A percentile compares a stretch with the other conserved stretches of the same genome.
phyloP scores from a whole-genome alignment of 2,797 vertebrate species.

The Melanotaenia maccullochi region DNA sequence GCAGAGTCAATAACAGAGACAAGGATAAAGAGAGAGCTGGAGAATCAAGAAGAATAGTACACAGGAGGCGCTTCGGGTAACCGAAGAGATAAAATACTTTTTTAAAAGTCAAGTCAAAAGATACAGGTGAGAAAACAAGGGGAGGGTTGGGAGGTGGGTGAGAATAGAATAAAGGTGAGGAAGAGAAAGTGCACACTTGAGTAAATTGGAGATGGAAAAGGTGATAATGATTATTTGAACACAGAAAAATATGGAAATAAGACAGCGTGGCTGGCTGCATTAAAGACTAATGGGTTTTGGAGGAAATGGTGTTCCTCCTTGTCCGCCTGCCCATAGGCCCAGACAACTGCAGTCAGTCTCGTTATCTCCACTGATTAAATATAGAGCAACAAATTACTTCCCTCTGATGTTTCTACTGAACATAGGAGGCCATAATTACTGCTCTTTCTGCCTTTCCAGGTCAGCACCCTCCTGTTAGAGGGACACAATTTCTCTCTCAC shows the following conservation, averaged over 20 bases:
- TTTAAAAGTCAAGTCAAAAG: constrained; percentile 23
- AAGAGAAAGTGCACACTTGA: constrained; percentile 28
- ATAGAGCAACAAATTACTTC: constrained; percentile 83
- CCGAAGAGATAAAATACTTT: constrained; percentile 20
- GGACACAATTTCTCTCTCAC: constrained; percentile 30
- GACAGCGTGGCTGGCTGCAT: constrained; percentile 51
- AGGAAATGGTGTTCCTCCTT: constrained; percentile 76
- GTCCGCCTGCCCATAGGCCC: constrained; percentile 66
- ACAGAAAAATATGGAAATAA: constrained; percentile 68
- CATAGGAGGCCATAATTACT: constrained; percentile 79
- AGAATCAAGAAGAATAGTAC: constrained; percentile 8
- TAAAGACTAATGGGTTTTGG: constrained; percentile 75
- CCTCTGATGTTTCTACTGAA: constrained; percentile 79
- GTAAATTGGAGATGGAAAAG: constrained; percentile 42
- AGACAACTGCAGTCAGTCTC: constrained; percentile 73
- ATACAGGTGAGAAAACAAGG: constrained; percentile 13
- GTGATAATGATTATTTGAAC: constrained; percentile 60
- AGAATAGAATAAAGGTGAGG: constrained; percentile 27
- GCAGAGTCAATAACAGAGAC: constrained; percentile 33
- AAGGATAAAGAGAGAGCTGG: constrained; percentile 10
- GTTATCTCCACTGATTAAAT: constrained; percentile 81
- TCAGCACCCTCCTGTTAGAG: constrained; percentile 62
- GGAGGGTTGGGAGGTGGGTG: constrained; percentile 20
- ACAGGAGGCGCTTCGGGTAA: constrained; percentile 13
- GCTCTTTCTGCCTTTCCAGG: constrained; percentile 66